Conservation (phyloP, 2,797 vertebrate genomes). For the Mormyrops attenuatus region DNA sequence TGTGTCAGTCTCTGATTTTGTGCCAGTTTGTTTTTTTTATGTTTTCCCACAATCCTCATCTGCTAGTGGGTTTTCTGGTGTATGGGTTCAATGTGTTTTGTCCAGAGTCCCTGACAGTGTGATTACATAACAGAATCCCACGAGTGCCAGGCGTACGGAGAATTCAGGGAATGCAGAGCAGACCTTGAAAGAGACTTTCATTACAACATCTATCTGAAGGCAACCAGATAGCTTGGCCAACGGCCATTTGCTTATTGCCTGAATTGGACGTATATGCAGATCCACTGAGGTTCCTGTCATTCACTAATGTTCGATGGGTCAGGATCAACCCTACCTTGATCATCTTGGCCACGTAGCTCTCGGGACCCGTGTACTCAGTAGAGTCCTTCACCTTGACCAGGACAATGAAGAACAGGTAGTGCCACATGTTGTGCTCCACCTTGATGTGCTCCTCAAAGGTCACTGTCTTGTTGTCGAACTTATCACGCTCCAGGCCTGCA, state of each 20-base stretch:
- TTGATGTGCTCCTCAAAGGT: conserved; percentile 98
- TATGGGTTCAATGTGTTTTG: not conserved
- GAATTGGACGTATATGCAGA: not conserved
- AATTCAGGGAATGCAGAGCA: not conserved
- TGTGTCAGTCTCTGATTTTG: not conserved
- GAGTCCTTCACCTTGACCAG: conserved; percentile 97
- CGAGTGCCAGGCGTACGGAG: not conserved
- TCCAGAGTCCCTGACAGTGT: not conserved
- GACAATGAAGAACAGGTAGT: conserved; percentile 95
- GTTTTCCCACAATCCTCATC: not conserved
- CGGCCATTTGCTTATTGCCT: not conserved
- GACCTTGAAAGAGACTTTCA: not conserved
- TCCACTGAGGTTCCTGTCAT: not conserved
- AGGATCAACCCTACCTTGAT: conserved; percentile 80
- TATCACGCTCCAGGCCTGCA: conserved; percentile 90
- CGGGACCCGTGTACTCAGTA: conserved; percentile 93
- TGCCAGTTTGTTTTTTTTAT: not conserved
- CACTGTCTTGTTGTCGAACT: conserved; percentile 98
- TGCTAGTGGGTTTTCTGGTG: not conserved
- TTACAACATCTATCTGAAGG: not conserved
- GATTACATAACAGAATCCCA: conserved; percentile 2
- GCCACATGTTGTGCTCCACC: conserved; percentile 99
- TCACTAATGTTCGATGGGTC: not conserved
- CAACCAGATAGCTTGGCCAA: not conserved
- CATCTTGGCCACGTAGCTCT: conserved; percentile 98